Percentiles rank a stretch among this genome's conserved stretches.
Conservation (phyloP, 2,797 vertebrate genomes). For the Acipenser ruthenus region DNA sequence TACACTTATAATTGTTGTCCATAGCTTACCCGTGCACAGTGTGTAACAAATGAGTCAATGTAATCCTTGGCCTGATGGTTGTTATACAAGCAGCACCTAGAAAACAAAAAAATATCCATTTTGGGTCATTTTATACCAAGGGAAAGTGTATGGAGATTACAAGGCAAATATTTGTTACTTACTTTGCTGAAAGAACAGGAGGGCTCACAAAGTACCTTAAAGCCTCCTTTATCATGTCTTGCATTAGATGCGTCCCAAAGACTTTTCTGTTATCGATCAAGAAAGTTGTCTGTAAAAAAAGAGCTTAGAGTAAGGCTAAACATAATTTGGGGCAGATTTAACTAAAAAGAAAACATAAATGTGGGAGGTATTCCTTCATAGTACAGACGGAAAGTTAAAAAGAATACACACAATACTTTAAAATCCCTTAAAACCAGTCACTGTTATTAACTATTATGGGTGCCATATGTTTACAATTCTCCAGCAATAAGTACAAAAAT, state of each 20-base stretch:
- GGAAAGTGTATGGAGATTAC: background rate
- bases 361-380: no score
- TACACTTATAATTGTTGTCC: no score
- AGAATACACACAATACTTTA: no score
- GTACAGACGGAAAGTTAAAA: no score
- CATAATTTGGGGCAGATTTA: background rate
- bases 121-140: background rate
- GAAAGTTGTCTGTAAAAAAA: slow-evolving; percentile 77
- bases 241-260: slow-evolving; percentile 94
- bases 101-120: slow-evolving; percentile 9
- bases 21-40: slow-evolving; percentile 82
- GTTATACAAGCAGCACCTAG: slow-evolving; percentile 91
- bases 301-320: background rate
- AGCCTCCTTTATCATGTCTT: slow-evolving; percentile 98
- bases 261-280: slow-evolving; percentile 97
- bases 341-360: background rate
- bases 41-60: slow-evolving; percentile 96
- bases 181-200: slow-evolving; percentile 94
- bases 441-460: no score
- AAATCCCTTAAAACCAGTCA: no score
- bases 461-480: no score
- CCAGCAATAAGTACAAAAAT: no score
- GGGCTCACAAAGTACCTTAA: slow-evolving; percentile 93
- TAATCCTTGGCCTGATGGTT: slow-evolving; percentile 98
- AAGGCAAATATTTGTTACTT: slow-evolving; percentile 40